Evolutionary conservation across 2,888 invertebrate species (phyloP), one percentile per base, ranked within the genome.

Genomic region (Diloba caeruleocephala): DNA sequence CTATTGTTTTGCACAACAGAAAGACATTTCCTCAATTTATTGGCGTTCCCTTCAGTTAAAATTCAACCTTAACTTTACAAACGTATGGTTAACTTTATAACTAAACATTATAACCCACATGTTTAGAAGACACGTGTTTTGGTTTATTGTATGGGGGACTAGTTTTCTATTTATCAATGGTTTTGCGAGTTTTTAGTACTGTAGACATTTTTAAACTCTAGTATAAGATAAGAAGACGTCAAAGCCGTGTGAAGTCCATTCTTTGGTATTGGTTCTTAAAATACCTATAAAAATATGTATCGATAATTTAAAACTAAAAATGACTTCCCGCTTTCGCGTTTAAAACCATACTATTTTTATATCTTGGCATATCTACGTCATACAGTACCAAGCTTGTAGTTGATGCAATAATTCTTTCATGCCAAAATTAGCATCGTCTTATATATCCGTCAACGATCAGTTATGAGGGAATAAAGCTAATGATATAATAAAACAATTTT

Each of bases 21-120:
- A 28, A 36, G 53, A 62, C 60, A 56, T 70, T 71, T 70, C 67
- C 67, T 70, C 52, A 61, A 59, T 61, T 59, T 36, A 58, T 41
- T 29, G 19, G 1, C 17, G 12, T 14, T 14, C 0, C 21, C 21
- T 2, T 12, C 36, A 50, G 28, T 39, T 34, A 13, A 60, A 36
- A 53, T 41, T 45, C 6, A 44, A 39, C 50, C 28, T 25, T 51
- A 51, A 0, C 0, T 0, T 0, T 0, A 6, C 0, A 0, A 0
- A 0, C 0, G 17, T 60, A 73, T 50, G 38, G 51, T 54, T 0
- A 12, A 10, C 33, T 52, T 60, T 58, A 1, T 17, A 6, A 0
- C n/a, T 51, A 19, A 25, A 38, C 17, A 1, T 21, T 3, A 5
- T 3, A 28, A 33, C 73, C 69, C 69, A 69, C 73, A 72, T 71